A percentile compares a stretch with the other conserved stretches of the same genome.
Evolutionary conservation across 2,113 vertebrate genomes (phyloP).

Genomic region (Noturus placidus): DNA sequence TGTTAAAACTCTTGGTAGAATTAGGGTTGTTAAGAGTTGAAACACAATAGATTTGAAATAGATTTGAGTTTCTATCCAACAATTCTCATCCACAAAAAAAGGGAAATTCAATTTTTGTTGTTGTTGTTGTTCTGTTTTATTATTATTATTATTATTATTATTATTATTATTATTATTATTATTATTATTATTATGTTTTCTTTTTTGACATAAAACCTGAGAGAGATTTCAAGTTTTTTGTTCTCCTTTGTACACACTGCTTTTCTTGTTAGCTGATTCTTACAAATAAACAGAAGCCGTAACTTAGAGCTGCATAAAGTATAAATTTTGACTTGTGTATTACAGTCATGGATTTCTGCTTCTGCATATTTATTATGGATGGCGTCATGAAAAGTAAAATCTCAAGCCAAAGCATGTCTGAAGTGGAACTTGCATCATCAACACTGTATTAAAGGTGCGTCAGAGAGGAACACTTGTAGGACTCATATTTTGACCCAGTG

Average conservation of each 20-base stretch:
- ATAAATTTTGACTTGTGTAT: background rate
- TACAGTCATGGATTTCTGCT: background rate
- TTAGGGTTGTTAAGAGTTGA: background rate
- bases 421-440: background rate
- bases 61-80: background rate
- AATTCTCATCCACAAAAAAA: background rate
- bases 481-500: background rate
- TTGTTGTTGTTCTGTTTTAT: too few relatives aligned
- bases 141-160: too few relatives aligned
- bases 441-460: background rate
- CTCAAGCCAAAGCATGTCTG: background rate
- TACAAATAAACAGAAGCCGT: background rate
- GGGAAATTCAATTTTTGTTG: background rate
- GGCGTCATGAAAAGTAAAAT: background rate
- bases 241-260: background rate
- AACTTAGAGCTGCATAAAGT: background rate
- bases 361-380: background rate
- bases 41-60: background rate
- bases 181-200: too few relatives aligned
- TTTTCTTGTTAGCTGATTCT: background rate
- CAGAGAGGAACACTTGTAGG: background rate
- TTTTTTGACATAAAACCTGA: too few relatives aligned
- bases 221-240: too few relatives aligned
- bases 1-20: background rate
- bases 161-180: too few relatives aligned